Evolutionary conservation across 2,888 invertebrate species (phyloP), one percentile per base, ranked within the genome.

Genomic region (Xylota segnis): DNA sequence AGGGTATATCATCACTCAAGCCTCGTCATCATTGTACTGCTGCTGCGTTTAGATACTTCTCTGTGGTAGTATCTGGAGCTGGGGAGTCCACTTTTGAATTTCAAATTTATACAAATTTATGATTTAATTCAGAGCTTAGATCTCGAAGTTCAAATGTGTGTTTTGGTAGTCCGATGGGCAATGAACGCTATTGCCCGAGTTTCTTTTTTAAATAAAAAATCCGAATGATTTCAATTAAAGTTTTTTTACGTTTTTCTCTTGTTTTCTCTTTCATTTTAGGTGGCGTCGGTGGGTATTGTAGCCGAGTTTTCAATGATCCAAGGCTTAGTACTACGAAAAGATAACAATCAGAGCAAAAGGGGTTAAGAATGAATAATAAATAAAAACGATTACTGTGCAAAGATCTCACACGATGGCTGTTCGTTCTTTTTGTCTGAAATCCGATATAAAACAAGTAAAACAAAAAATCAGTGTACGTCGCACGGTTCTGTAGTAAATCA

Each of bases 1-100:
- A 61, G 75, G 66, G 54, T 65, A 75, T 61, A 54, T 76, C 66
- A 75, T 82, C 70, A 65, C 63, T 82, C 70, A 76, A 68, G 76
- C 63, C 63, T 76, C 56, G 52, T 47, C 81, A 70, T 50, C 23
- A 12, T 40, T 45, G 29, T 45, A 40, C 37, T 14, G 14, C 34
- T n/a, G 54, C 32, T 68, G 43, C 43, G 40, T 37, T 61, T 45
- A 43, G 37, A 6, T 16, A 12, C 59, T 59, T 54, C 29, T 34
- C 10, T 70, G 52, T 37, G 12, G 27, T 16, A 9, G 43, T 16
- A 29, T 29, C 23, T 61, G 45, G 45, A 16, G 45, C 37, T 16
- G 5, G 50, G 50, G 54, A 34, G 61, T 63, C 56, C 14, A 65
- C 27, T 47, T 63, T 75, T 75, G 61, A 63, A 68, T 47, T 82